Base-by-base conservation (phyloP, 2,113 vertebrate genomes). In the Chrysochloris asiatica region DNA sequence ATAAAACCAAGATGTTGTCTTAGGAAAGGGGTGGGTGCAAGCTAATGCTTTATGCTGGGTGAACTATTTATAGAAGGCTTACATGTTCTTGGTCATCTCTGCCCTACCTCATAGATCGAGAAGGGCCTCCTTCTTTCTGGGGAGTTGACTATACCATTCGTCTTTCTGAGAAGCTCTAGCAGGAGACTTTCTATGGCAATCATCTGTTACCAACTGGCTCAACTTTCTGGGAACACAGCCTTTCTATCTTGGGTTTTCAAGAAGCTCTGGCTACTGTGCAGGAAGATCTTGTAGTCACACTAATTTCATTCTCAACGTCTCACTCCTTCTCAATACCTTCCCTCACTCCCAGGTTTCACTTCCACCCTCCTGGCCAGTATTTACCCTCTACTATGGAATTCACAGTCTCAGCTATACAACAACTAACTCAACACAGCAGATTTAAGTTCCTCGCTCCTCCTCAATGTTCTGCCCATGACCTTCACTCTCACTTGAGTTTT, bases 1-100 rank as follows among this genome's bases (percentile, higher is more conserved):
- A 56, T 73, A 56, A 72, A 88, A 67, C 78, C 78, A 88, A 65
- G n/a, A 63, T 75, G 17, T 76, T 59, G 17, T 92, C 92, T 90
- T 45, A 83, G 56, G 79, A 82, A 63, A 71, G 12, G 16, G 86
- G 71, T n/a, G 30, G 52, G 36, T 76, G 13, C 24, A 89, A 50
- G 38, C 72, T 50, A 30, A 52, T 79, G 65, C 2, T 61, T 47
- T 65, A 45, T 76, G 45, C 75, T 86, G 59, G 47, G 67, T 59
- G 87, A 91, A 72, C 45, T 86, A 3, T 87, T 85, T 80, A 75
- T 5, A 65, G 41, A 92, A 92, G 81, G 30, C 47, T 19, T 77
- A 71, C 63, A 33, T 50, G 28, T 80, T 83, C 63, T 61, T 6
- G 4, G 38, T 90, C 65, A 30, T 89, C 65, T 90, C 65, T 86